These are phyloP conservation scores for Eupeodes corollae DNA, from an alignment of 1,140 invertebrate genomes.

Conservation along the genomic window DNA sequence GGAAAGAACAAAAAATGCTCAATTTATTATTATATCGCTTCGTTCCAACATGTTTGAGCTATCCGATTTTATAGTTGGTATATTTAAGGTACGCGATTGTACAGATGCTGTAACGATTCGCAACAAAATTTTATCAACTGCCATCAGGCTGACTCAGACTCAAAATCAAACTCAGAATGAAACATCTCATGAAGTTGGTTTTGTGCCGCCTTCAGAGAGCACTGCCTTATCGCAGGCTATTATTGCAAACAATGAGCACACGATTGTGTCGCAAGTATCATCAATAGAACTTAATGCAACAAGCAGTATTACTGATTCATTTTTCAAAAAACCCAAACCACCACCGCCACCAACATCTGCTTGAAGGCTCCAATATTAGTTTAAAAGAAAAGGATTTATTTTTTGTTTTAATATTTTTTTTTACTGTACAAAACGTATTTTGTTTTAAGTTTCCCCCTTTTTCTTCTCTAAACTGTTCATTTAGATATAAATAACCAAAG, in stretches of 20 bases:
- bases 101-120: constrained; percentile 68
- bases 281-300: background rate
- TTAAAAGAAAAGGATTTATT: background rate
- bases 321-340: constrained; percentile 7
- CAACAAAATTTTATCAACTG: constrained; percentile 13
- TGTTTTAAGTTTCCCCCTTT: no score
- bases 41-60: constrained; percentile 97
- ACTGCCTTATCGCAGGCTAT: constrained; percentile 3
- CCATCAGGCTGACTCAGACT: background rate
- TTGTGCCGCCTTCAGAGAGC: constrained; percentile 4
- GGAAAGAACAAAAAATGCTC: constrained; percentile 93
- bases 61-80: constrained; percentile 82
- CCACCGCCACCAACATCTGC: constrained; percentile 1
- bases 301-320: constrained; percentile 4
- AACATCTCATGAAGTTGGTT: background rate
- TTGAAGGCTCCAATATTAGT: background rate
- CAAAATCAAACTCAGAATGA: constrained; percentile 2
- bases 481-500: no score
- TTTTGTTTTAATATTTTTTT: background rate
- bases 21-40: constrained; percentile 97
- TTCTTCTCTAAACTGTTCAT: no score
- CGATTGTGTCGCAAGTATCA: background rate
- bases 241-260: background rate
- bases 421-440: background rate
- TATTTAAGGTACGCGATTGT: constrained; percentile 88